A percentile compares a stretch with the other conserved stretches of the same genome.
phyloP scores from a whole-genome alignment of 2,113 vertebrate genomes.

The Pristiophorus japonicus region DNA sequence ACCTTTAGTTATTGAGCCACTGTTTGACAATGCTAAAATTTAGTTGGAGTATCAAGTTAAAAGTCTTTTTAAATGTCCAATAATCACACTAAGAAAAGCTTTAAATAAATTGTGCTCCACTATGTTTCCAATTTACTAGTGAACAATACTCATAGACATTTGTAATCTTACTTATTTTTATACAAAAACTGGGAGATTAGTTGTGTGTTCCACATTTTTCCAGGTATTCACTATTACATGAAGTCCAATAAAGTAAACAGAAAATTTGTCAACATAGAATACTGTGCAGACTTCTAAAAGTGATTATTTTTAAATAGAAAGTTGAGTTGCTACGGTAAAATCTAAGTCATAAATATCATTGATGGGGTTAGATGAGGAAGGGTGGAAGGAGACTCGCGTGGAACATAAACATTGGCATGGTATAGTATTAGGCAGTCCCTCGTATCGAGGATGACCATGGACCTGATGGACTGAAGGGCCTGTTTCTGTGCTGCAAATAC shows the following conservation, averaged over 20 bases:
- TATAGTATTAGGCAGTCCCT: no score
- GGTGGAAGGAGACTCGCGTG: neutral
- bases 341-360: neutral
- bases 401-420: neutral
- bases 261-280: neutral
- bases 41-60: neutral
- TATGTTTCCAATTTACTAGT: neutral
- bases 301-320: slow-evolving; percentile 4
- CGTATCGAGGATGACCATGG: no score
- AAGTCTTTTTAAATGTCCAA: neutral
- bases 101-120: neutral
- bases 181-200: neutral
- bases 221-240: neutral
- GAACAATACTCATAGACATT: neutral
- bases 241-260: neutral
- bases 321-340: neutral
- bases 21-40: neutral
- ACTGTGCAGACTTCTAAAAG: neutral
- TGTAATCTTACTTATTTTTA: no score
- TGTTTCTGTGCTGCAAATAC: no score
- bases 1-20: neutral
- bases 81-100: neutral
- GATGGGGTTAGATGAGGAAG: neutral
- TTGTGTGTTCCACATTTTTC: neutral
- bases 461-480: neutral